Conservation (phyloP, 2,888 invertebrate species). For the Cataglyphis rosenhaueri region DNA sequence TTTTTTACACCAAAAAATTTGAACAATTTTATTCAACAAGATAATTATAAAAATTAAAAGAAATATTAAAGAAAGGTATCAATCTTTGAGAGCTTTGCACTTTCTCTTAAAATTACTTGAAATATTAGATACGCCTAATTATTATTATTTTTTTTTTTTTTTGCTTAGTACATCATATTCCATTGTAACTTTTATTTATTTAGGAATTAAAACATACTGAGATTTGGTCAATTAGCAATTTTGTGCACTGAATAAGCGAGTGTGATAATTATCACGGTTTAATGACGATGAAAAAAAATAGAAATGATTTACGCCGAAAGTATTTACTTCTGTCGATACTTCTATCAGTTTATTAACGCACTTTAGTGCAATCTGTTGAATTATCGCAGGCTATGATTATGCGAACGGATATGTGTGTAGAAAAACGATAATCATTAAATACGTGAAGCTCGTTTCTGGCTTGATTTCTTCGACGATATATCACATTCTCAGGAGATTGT, state of each 20-base stretch:
- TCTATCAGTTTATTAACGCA: slow-evolving; percentile 30
- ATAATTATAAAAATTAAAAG: neutral
- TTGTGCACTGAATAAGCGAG: slow-evolving; percentile 72
- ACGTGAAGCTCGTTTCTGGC: slow-evolving; percentile 11
- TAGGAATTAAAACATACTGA: slow-evolving; percentile 52
- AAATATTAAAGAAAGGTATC: neutral
- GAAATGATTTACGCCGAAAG: slow-evolving; percentile 65
- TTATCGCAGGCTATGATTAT: slow-evolving; percentile 15
- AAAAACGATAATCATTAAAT: slow-evolving; percentile 34
- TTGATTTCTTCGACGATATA: slow-evolving; percentile 24
- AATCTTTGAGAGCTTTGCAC: neutral
- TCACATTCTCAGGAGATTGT: slow-evolving; percentile 21
- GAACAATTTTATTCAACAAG: neutral
- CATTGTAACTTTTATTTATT: neutral
- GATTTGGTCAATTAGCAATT: slow-evolving; percentile 69
- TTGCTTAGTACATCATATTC: neutral
- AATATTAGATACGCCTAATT: neutral
- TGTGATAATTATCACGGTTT: slow-evolving; percentile 72
- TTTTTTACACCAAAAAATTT: neutral
- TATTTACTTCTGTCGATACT: slow-evolving; percentile 43
- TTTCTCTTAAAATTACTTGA: neutral
- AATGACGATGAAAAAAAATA: slow-evolving; percentile 55
- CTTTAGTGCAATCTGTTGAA: slow-evolving; percentile 20
- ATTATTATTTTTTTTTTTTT: neutral
- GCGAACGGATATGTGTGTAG: neutral